Base-by-base conservation (phyloP, 2,797 vertebrate species). In the Taeniopygia guttata region DNA sequence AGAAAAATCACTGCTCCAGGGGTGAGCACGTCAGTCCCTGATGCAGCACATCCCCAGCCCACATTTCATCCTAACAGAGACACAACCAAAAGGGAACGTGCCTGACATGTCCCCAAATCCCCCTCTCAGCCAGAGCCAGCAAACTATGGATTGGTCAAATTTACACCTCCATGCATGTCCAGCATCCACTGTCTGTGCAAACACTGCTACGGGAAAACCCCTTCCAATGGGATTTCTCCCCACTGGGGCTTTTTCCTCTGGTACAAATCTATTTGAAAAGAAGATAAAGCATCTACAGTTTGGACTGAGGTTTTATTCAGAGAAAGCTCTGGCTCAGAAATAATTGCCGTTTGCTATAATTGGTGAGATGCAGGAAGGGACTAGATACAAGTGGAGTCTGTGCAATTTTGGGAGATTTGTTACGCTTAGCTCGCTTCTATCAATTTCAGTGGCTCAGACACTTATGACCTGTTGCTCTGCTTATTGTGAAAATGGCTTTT, bases 341-440 rank as follows among this genome's bases (percentile, higher is more conserved):
- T 97, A 97, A 98, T 97, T 97, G 97, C 87, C 52, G 29, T 54
- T 87, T 89, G 95, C 96, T 92, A 76, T 98, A 97, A 98, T 97
- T 98, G 97, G 96, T 87, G 96, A 97, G 95, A 96, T 94, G 94
- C 87, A 96, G 97, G 91, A 95, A 96, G 85, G 96, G 94, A 97
- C 95, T 84, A 72, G 90, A 96, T 91, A 97, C 93, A 97, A 96
- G 95, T 84, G 89, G 91, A 97, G 94, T 89, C 45, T 83, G 94
- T 96, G 93, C 97, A 98, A 98, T 98, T 97, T 97, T 92, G 95
- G 95, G 97, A 98, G 97, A 98, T 98, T 98, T 97, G 98, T 97
- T 97, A 98, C 91, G 95, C 98, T 98, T 92, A 97, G 97, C 96
- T 98, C 97, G 55, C 97, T 98, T 97, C 97, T 97, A 97, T 97